A percentile compares a stretch with the other conserved stretches of the same genome.
phyloP scores from a whole-genome alignment of 1,140 invertebrate species.

The Drosophila seguyi region DNA sequence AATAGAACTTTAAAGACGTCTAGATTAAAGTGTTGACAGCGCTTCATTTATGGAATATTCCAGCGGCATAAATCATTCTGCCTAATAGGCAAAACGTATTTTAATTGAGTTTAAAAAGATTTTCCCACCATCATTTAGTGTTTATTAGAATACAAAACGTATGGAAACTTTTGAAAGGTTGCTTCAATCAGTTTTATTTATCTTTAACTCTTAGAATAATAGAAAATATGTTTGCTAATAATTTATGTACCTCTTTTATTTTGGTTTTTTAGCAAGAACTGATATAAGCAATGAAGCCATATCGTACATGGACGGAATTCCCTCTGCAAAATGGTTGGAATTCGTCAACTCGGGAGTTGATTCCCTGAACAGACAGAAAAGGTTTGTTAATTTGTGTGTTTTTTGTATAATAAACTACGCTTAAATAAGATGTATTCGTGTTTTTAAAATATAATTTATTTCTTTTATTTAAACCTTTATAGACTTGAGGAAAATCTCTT shows the following conservation, averaged over 20 bases:
- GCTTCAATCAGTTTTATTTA: background rate
- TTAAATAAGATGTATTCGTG: background rate
- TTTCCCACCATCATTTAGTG: conserved; percentile 2
- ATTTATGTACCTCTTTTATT: background rate
- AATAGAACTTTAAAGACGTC: conserved; percentile 7
- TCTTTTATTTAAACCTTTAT: background rate
- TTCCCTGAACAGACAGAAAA: conserved; percentile 67
- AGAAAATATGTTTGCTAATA: background rate
- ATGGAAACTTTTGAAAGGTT: conserved; percentile 2
- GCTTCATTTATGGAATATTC: conserved; percentile 47
- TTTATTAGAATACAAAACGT: conserved; percentile 10
- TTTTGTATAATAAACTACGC: too few relatives aligned
- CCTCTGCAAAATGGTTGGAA: conserved; percentile 52
- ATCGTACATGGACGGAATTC: conserved; percentile 38
- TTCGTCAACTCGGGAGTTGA: conserved; percentile 62
- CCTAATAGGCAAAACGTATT: conserved; percentile 1
- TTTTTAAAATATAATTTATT: background rate
- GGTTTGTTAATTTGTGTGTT: conserved; percentile 35
- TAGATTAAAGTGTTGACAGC: conserved; percentile 46
- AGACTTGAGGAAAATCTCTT: conserved; percentile 72
- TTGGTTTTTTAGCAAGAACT: conserved; percentile 28
- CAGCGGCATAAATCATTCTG: conserved; percentile 7
- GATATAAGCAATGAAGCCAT: conserved; percentile 28
- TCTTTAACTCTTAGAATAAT: background rate
- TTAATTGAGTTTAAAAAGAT: conserved; percentile 12